Base-by-base conservation (phyloP, 1,140 invertebrate genomes). In the Calliopsis andreniformis region DNA sequence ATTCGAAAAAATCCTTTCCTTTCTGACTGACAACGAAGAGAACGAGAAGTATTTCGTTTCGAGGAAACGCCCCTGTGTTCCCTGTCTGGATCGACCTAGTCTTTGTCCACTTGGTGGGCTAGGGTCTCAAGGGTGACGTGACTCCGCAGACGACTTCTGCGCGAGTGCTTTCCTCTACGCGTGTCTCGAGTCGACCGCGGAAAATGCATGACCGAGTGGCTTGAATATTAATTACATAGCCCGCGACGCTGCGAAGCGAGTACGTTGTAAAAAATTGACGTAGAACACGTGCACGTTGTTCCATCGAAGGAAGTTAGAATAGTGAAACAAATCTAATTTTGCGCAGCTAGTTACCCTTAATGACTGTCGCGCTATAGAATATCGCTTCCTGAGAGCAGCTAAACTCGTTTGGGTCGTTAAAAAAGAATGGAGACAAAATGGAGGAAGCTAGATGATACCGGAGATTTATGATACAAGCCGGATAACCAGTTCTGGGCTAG, bases 41-140 rank as follows among this genome's bases (percentile, higher is more conserved):
- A 28, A 12, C 32, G 47, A 12, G 12, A 16, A 10, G 23, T 32
- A 0, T 28, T 67, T 42, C 30, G 49, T 43, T 20, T 53, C 42
- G n/a, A 51, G 35, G 16, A 70, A 66, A 75, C 43, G 43, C 12
- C 20, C 25, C 39, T 39, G 62, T 18, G 39, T n/a, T 35, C 47
- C 28, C 55, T 7, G 62, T 35, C 42, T n/a, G 18, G 56, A n/a
- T 18, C 47, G 35, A 79, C 42, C 61, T 20, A 16, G 32, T 53
- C 77, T 66, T 47, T 62, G 23, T 47, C 12, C 39, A 39, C 20
- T 20, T 55, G 35, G n/a, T 47, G 42, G 51, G 12, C 5, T 42
- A 3, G 0, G 3, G 25, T 35, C 43, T 2, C 43, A 8, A 23
- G 42, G 16, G 39, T 61, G 7, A 14, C 6, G 47, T 0, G 25